These are phyloP conservation scores for Paramormyrops hopkinsi DNA, from an alignment of 2,797 vertebrate species.

Conservation along the genomic window DNA sequence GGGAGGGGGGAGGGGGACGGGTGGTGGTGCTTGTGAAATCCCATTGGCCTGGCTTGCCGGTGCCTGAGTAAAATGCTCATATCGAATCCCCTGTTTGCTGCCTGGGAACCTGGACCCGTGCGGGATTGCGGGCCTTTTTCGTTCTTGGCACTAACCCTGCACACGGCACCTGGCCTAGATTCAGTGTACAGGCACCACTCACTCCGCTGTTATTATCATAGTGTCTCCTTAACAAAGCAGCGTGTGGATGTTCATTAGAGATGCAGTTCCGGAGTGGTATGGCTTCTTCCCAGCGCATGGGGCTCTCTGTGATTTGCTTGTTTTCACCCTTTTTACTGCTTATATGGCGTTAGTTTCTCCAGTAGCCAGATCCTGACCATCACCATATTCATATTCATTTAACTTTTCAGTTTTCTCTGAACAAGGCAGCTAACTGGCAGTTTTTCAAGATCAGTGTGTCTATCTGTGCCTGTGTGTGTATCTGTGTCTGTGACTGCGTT, in stretches of 20 bases:
- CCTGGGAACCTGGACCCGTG: slow-evolving; percentile 31
- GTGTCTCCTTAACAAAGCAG: neutral
- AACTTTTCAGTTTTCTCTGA: neutral
- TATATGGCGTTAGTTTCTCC: neutral
- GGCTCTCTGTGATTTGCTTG: neutral
- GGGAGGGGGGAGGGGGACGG: neutral
- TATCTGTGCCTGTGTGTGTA: neutral
- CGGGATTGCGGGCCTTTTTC: slow-evolving; percentile 10
- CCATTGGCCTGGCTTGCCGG: neutral
- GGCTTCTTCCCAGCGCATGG: neutral
- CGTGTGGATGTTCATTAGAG: neutral
- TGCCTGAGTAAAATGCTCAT: slow-evolving; percentile 36
- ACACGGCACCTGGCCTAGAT: slow-evolving; percentile 66
- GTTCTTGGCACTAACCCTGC: slow-evolving; percentile 54
- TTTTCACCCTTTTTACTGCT: neutral
- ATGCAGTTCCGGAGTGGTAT: neutral
- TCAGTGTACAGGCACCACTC: slow-evolving; percentile 38
- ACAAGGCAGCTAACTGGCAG: neutral
- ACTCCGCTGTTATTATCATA: slow-evolving; percentile 14
- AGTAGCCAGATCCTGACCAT: neutral
- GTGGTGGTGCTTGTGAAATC: neutral
- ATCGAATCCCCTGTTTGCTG: slow-evolving; percentile 36
- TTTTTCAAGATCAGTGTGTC: neutral
- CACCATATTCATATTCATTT: neutral
- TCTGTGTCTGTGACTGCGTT: neutral